Base-by-base conservation (phyloP, 1,140 invertebrate genomes). In the Parasteatoda tepidariorum region DNA sequence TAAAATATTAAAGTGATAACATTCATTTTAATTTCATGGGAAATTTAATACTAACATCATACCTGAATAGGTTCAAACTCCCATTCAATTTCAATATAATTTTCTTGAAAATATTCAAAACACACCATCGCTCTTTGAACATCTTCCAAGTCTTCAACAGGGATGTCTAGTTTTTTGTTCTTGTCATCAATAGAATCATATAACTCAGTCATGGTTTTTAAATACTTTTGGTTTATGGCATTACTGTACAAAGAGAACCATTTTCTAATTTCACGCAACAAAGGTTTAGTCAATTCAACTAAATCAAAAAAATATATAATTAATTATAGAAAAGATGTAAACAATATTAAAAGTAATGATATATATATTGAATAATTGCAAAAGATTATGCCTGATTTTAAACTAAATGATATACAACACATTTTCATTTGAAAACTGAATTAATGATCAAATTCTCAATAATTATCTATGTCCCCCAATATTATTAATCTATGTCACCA, bases 41-140 rank as follows among this genome's bases (percentile, higher is more conserved):
- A 38, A 9, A 68, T n/a, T 68, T 38, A 3, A 24, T 38, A 7
- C 5, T 22, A 7, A 48, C 3, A 67, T 31, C n/a, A 38, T 83
- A 86, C 89, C 88, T 95, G 94, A 84, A 96, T 94, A 2, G 93
- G 88, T 78, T 91, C 91, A 34, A 96, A 88, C 86, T 92, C 91
- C 90, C 93, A 91, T 83, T 96, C 95, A 90, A 95, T 92, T 85
- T 92, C 90, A 85, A 95, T 94, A 87, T 90, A 89, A 75, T 88
- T 88, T 71, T 90, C 89, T 59, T 94, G 89, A 85, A 96, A 93
- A 54, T 92, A 90, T 85, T 93, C 92, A n/a, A 96, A 88, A 74
- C 93, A 93, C 83, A 91, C 89, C 94, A 95, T 95, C 4, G 93
- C 93, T 9, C 93, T 85, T 48, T 74, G 78, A 4, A 85, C 84